phyloP scores from a whole-genome alignment of 2,888 invertebrate genomes.

The Eristalis pertinax region DNA sequence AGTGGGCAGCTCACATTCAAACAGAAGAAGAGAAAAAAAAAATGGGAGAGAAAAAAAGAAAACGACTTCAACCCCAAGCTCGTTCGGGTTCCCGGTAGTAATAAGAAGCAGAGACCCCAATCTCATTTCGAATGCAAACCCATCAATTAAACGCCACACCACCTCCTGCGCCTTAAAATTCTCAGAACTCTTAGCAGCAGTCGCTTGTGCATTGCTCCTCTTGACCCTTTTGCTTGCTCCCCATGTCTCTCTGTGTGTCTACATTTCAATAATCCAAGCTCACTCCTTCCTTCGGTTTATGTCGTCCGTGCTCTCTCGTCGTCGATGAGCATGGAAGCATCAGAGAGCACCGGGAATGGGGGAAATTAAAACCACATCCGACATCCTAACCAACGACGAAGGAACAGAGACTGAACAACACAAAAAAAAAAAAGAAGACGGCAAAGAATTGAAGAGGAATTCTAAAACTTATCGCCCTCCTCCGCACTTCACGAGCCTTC shows the following conservation, averaged over 20 bases:
- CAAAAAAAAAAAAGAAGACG: constrained; percentile 5
- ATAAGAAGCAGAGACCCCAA: constrained; percentile 53
- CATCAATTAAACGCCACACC: constrained; percentile 53
- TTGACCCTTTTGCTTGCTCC: constrained; percentile 13
- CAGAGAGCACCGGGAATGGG: not conserved
- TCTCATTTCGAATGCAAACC: constrained; percentile 50
- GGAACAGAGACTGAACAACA: constrained; percentile 24
- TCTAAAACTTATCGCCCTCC: constrained; percentile 58
- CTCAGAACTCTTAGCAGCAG: constrained; percentile 38
- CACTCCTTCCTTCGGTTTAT: not conserved
- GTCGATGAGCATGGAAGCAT: not conserved
- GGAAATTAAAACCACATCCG: constrained; percentile 60
- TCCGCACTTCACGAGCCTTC: constrained; percentile 66
- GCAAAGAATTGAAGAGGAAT: constrained; percentile 15
- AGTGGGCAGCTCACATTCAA: not conserved
- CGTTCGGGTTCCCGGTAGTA: constrained; percentile 38
- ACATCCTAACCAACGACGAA: constrained; percentile 26
- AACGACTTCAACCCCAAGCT: constrained; percentile 16
- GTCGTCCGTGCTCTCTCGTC: not conserved
- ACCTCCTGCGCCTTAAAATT: constrained; percentile 48
- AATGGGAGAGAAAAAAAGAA: not conserved
- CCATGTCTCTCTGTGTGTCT: not conserved
- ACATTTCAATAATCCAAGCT: constrained; percentile 10
- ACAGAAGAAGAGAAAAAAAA: not conserved
- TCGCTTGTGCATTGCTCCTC: constrained; percentile 35